A percentile compares a stretch with the other conserved stretches of the same genome.
phyloP scores from a whole-genome alignment of 2,888 invertebrate genomes.

The Thymelicus sylvestris region DNA sequence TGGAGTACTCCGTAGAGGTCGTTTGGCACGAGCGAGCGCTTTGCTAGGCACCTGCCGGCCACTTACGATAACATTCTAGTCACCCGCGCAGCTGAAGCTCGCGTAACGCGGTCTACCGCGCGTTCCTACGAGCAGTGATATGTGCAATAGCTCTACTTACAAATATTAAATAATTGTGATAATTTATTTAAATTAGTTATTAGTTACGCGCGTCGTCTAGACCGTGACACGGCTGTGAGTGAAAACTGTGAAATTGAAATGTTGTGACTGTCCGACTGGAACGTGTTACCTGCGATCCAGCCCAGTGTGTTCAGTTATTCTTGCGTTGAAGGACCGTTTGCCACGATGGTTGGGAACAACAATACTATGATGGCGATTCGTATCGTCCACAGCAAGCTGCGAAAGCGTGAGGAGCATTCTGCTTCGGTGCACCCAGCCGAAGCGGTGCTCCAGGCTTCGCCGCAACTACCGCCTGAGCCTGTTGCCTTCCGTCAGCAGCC shows the following conservation, averaged over 20 bases:
- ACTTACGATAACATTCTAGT: slow-evolving; percentile 82
- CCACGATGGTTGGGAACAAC: slow-evolving; percentile 93
- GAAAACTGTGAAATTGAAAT: slow-evolving; percentile 77
- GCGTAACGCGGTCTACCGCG: slow-evolving; percentile 80
- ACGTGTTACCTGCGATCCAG: slow-evolving; percentile 79
- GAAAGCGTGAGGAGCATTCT: slow-evolving; percentile 92
- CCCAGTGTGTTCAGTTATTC: slow-evolving; percentile 79
- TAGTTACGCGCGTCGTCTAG: slow-evolving; percentile 71
- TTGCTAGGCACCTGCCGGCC: slow-evolving; percentile 86
- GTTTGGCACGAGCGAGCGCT: slow-evolving; percentile 86
- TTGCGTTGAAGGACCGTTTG: slow-evolving; percentile 73
- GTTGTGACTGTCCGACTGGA: slow-evolving; percentile 84
- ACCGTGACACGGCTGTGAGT: slow-evolving; percentile 83
- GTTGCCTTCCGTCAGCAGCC: slow-evolving; percentile 88
- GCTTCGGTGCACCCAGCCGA: slow-evolving; percentile 89
- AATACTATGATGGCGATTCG: slow-evolving; percentile 95
- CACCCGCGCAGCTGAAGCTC: slow-evolving; percentile 81
- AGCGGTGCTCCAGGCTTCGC: slow-evolving; percentile 86
- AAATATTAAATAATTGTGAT: slow-evolving; percentile 74
- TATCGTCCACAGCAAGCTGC: slow-evolving; percentile 95
- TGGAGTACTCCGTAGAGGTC: slow-evolving; percentile 86
- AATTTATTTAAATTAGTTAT: slow-evolving; percentile 82
- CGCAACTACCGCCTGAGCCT: slow-evolving; percentile 80
- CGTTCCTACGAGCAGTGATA: slow-evolving; percentile 84
- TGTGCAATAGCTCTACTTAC: slow-evolving; percentile 82